Percentiles rank a stretch among this genome's conserved stretches.
Conservation (phyloP, 2,888 invertebrate species). For the Zhuqinia jingwanae region DNA sequence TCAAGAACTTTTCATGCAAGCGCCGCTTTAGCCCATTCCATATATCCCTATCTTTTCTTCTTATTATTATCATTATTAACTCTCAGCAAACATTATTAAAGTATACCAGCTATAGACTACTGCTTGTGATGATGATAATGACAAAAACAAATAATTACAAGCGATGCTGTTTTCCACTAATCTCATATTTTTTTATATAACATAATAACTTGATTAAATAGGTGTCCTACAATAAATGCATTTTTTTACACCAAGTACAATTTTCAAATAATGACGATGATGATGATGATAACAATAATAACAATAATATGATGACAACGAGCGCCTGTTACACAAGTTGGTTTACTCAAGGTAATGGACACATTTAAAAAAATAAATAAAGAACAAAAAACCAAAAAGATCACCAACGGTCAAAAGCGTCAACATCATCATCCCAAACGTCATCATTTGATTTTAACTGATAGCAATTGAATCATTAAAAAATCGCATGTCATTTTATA, state of each 20-base stretch:
- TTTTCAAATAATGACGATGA: neutral
- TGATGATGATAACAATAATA: no score
- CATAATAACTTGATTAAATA: neutral
- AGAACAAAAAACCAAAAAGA: neutral
- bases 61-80: no score
- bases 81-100: no score
- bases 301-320: neutral
- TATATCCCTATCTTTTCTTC: no score
- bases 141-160: neutral
- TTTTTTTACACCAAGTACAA: neutral
- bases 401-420: conserved; percentile 37
- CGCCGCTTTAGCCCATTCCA: neutral
- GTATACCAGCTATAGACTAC: no score
- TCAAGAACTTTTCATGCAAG: conserved; percentile 38
- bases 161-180: neutral
- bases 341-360: conserved; percentile 26
- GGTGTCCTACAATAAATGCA: neutral
- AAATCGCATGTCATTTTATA: conserved; percentile 50
- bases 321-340: conserved; percentile 19
- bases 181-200: conserved; percentile 8
- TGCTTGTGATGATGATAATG: no score
- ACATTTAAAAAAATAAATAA: conserved; percentile 11
- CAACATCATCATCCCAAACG: conserved; percentile 21
- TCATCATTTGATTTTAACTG: conserved; percentile 34
- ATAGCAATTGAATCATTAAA: conserved; percentile 53